Percentiles rank a stretch among this genome's conserved stretches.
Conservation (phyloP, 1,140 invertebrate genomes). For the Hyles euphorbiae region DNA sequence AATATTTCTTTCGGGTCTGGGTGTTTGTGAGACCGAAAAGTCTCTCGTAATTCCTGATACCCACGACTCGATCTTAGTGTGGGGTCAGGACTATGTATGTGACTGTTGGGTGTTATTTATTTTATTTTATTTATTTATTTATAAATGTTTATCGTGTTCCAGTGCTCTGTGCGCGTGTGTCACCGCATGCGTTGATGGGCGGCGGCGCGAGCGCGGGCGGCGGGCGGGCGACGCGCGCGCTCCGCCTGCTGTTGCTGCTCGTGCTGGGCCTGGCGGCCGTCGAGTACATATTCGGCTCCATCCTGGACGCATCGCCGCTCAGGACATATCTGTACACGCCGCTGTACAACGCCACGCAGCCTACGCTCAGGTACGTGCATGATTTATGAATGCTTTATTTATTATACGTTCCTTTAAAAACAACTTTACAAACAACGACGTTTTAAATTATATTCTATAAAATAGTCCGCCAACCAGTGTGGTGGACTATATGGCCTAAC, state of each 20-base stretch:
- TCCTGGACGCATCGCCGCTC: conserved; percentile 60
- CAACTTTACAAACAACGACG: no score
- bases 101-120: no score
- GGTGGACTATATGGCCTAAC: no score
- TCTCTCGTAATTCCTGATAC: no score
- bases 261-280: conserved; percentile 60
- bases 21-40: no score
- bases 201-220: conserved; percentile 41
- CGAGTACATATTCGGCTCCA: conserved; percentile 63
- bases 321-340: conserved; percentile 61
- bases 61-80: no score
- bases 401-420: background rate
- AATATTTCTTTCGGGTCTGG: no score
- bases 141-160: conserved; percentile 5
- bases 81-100: no score
- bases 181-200: conserved; percentile 66
- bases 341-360: conserved; percentile 51
- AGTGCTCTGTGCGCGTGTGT: conserved; percentile 25
- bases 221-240: conserved; percentile 60
- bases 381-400: background rate
- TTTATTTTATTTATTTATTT: background rate
- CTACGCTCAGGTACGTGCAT: conserved; percentile 43
- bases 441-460: no score
- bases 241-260: conserved; percentile 56
- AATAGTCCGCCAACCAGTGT: no score